These are phyloP conservation scores for Galemys pyrenaicus DNA, from an alignment of 2,113 vertebrate species.

Conservation along the genomic window DNA sequence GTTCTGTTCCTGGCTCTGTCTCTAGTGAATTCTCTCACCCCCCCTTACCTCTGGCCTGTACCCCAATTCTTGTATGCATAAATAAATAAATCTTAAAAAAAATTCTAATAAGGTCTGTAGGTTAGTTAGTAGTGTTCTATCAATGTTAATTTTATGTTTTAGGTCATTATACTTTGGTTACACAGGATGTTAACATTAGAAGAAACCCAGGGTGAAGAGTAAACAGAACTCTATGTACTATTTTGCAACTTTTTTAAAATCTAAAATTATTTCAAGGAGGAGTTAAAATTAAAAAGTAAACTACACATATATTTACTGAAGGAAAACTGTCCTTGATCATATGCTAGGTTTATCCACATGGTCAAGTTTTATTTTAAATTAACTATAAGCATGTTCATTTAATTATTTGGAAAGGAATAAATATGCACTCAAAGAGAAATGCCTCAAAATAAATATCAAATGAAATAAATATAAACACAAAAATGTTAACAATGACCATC, in stretches of 20 bases:
- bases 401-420: background rate
- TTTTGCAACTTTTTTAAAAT: background rate
- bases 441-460: background rate
- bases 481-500: background rate
- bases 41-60: too few relatives aligned
- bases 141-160: background rate
- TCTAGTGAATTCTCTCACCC: too few relatives aligned
- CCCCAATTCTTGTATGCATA: too few relatives aligned
- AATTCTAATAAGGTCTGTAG: too few relatives aligned
- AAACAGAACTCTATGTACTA: background rate
- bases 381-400: background rate
- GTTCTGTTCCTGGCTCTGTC: too few relatives aligned
- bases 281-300: background rate
- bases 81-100: too few relatives aligned
- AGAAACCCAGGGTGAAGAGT: background rate
- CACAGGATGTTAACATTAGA: background rate
- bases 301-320: background rate
- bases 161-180: background rate
- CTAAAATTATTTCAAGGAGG: background rate
- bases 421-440: slow-evolving; percentile 5
- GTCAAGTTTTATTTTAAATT: slow-evolving; percentile 8
- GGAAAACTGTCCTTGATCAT: background rate
- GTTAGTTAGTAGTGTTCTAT: too few relatives aligned
- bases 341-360: too few relatives aligned
- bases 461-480: background rate